Evolutionary conservation across 2,888 invertebrate genomes (phyloP), one percentile per base, ranked within the genome.

Genomic region (Pseudoips prasinana): DNA sequence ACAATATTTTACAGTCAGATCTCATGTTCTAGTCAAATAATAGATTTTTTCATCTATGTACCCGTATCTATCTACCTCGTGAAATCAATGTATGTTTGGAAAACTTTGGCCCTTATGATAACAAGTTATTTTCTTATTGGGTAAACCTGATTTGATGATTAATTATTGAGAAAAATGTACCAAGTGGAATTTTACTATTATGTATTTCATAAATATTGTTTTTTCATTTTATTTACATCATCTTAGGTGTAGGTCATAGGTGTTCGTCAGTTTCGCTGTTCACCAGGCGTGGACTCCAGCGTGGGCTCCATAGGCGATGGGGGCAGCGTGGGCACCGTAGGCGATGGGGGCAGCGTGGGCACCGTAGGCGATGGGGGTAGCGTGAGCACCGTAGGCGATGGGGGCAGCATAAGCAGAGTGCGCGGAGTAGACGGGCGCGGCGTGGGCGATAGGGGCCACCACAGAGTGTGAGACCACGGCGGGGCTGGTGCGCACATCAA

Each of bases 211-310:
- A 68, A 62, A 70, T 66, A 62, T 58, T 61, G 64, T 63, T 58
- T 61, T 51, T 46, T 41, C n/a, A 37, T 53, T 54, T 58, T 65
- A 57, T 57, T 61, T 51, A 50, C 32, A 60, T 39, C 51, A 32
- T 63, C 56, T 61, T 68, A 70, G 35, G 40, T 46, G 58, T 50
- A 33, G 43, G 37, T 69, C 61, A 60, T 35, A 37, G 64, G 56
- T 60, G 58, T 73, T 80, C 72, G 73, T 80, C 74, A 82, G 73
- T 55, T 66, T 71, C 67, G 53, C 63, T 78, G 38, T 72, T 84
- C 53, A 87, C 86, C 85, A 86, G 48, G 60, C 82, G 52, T 83
- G 77, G 45, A n/a, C n/a, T n/a, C n/a, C n/a, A 74, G 59, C 81
- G 52, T 83, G 76, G 45, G 55, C 65, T 23, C 63, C n/a, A n/a